phyloP scores from a whole-genome alignment of 2,797 vertebrate genomes.

The Buceros bicornis region DNA sequence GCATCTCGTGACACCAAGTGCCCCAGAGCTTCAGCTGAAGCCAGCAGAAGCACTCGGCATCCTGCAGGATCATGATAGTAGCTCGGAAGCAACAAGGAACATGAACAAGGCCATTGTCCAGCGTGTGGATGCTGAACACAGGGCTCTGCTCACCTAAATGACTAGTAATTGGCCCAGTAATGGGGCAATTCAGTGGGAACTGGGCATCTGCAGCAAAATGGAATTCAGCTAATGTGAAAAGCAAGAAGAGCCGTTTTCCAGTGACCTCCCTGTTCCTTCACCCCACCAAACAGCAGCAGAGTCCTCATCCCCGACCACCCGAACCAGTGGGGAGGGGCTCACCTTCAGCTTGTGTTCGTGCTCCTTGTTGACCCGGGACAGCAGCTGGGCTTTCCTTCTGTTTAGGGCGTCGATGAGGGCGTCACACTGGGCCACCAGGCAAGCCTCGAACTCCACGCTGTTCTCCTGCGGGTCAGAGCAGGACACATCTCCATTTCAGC shows the following conservation, averaged over 20 bases:
- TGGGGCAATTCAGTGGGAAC: not conserved
- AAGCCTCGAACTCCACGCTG: slow-evolving; percentile 97
- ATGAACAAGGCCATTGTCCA: not conserved
- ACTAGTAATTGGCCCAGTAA: not conserved
- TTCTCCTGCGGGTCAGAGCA: slow-evolving; percentile 87
- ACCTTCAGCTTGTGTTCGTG: slow-evolving; percentile 98
- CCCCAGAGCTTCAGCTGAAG: not conserved
- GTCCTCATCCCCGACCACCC: rapidly evolving
- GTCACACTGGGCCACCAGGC: slow-evolving; percentile 97
- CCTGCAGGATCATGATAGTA: not conserved
- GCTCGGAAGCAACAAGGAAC: rapidly evolving
- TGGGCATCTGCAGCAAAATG: rapidly evolving
- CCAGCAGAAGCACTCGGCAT: not conserved
- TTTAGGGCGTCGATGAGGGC: slow-evolving; percentile 97
- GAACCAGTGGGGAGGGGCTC: not conserved
- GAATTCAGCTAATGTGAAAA: not conserved
- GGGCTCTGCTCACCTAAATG: not conserved
- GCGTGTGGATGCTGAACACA: not conserved
- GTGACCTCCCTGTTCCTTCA: not conserved
- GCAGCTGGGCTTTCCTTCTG: slow-evolving; percentile 94
- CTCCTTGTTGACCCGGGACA: slow-evolving; percentile 94
- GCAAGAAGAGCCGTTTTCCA: not conserved
- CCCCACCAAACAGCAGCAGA: not conserved
- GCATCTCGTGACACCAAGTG: not conserved
- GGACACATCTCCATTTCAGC: rapidly evolving